Percentiles rank a stretch among this genome's conserved stretches.
Evolutionary conservation across 2,113 vertebrate species (phyloP).

Genomic region (Hiodon tergisus): DNA sequence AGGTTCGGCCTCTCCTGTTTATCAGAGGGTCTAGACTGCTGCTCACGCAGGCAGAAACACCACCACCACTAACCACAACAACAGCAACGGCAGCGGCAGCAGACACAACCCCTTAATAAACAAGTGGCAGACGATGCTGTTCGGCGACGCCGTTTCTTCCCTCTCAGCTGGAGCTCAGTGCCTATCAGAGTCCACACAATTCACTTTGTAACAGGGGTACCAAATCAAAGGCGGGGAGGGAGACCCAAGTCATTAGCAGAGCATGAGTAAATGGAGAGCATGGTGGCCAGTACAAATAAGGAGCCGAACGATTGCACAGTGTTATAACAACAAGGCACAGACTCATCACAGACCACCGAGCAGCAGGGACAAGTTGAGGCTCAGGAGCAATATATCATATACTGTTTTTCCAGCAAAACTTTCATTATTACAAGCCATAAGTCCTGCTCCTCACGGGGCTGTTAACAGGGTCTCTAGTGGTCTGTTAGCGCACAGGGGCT

Average conservation of each 20-base stretch:
- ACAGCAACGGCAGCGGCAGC: background rate
- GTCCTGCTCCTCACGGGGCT: slow-evolving; percentile 46
- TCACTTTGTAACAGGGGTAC: background rate
- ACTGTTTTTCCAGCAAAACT: background rate
- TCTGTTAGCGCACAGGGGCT: slow-evolving; percentile 72
- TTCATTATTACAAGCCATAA: background rate
- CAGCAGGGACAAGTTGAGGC: too few relatives aligned
- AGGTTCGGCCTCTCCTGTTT: background rate
- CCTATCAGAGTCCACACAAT: background rate
- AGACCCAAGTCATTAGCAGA: background rate
- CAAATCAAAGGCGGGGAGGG: background rate
- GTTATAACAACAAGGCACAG: too few relatives aligned
- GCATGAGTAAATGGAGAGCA: background rate
- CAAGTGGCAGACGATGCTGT: too few relatives aligned
- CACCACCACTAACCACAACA: slow-evolving; percentile 13
- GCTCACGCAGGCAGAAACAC: slow-evolving; percentile 1
- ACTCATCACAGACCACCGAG: too few relatives aligned
- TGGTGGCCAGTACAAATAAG: too few relatives aligned
- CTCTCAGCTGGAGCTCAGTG: background rate
- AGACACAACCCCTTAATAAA: background rate
- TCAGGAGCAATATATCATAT: background rate
- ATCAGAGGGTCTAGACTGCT: slow-evolving; percentile 7
- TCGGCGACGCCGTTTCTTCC: too few relatives aligned
- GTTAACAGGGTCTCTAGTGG: slow-evolving; percentile 62
- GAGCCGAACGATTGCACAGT: too few relatives aligned